phyloP scores from a whole-genome alignment of 37 sponge, comb jelly and placozoan species.

The Cliona cf. orientalis region DNA sequence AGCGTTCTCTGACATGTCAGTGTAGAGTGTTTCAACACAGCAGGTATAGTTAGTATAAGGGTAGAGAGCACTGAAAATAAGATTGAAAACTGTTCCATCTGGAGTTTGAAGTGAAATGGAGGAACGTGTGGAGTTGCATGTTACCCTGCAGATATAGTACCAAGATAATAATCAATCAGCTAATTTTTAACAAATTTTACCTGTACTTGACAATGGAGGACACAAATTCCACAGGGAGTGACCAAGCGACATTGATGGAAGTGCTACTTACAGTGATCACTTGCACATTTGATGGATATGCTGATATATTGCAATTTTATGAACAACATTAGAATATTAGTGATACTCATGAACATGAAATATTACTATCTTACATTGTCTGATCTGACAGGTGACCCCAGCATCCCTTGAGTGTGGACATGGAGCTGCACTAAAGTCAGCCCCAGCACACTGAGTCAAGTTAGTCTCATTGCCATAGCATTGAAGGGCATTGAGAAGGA shows the following conservation, averaged over 20 bases:
- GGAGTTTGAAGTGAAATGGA: too few relatives aligned
- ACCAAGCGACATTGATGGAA: slow-evolving; percentile 10
- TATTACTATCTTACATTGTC: too few relatives aligned
- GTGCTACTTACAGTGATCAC: background rate
- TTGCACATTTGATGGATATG: background rate
- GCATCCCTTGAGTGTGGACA: too few relatives aligned
- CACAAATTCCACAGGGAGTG: slow-evolving; percentile 20
- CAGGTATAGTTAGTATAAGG: slow-evolving; percentile 6
- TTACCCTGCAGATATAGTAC: slow-evolving; percentile 20
- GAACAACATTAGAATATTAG: too few relatives aligned
- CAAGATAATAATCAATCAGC: too few relatives aligned
- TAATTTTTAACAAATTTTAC: too few relatives aligned
- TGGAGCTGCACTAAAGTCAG: too few relatives aligned
- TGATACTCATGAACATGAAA: too few relatives aligned
- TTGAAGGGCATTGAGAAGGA: background rate
- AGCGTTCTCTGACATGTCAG: background rate
- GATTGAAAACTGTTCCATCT: too few relatives aligned
- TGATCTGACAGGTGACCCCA: too few relatives aligned
- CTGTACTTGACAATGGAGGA: slow-evolving; percentile 23
- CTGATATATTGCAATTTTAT: background rate
- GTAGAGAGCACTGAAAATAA: background rate
- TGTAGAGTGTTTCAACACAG: slow-evolving; percentile 10
- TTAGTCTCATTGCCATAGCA: background rate
- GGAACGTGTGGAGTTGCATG: background rate
- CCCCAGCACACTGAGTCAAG: background rate